Base-by-base conservation (phyloP, 2,797 vertebrate genomes). In the Carcharodon carcharias region DNA sequence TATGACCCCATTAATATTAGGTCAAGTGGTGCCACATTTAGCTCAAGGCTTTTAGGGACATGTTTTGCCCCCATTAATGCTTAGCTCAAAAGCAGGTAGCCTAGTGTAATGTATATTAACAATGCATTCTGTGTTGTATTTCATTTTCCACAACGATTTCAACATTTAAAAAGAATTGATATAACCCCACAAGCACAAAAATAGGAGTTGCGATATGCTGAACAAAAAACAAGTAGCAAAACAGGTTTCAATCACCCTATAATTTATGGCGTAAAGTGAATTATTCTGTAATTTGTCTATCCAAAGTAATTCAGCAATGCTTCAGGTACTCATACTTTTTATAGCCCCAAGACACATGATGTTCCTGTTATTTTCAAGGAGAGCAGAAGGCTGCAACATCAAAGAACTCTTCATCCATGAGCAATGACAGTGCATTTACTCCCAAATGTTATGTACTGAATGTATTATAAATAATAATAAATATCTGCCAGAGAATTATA, bases 1-100 rank as follows among this genome's bases (percentile, higher is more conserved):
- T 96, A 96, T 97, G 97, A 97, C 96, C 96, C 97, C 97, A 97
- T 97, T 97, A 97, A 97, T 97, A 97, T 40, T 92, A 63, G 89
- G 89, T 58, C 89, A 92, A 92, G 31, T 92, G 89, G 89, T 63
- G 28, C 58, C 56, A 63, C 61, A 14, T 92, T 92, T 92, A 31
- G 89, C 89, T 92, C 8, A 92, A 92, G 89, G 89, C 31, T 23
- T 50, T n/a, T 14, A 63, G 58, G 58, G 35, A 58, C 89, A 61
- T n/a, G 35, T n/a, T 58, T 58, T 28, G 4, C 35, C 40, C 23
- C 82, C 26, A 58, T 63, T 92, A 92, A 63, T 63, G 61, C 21
- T 92, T n/a, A 92, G 56, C 28, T 58, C 54, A 58, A 91, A 91
- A 54, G 56, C 14, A 58, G 87, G 14, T 91, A 61, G 56, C 31